Base-by-base conservation (phyloP, 2,797 vertebrate species). In the Graptemys geographica region DNA sequence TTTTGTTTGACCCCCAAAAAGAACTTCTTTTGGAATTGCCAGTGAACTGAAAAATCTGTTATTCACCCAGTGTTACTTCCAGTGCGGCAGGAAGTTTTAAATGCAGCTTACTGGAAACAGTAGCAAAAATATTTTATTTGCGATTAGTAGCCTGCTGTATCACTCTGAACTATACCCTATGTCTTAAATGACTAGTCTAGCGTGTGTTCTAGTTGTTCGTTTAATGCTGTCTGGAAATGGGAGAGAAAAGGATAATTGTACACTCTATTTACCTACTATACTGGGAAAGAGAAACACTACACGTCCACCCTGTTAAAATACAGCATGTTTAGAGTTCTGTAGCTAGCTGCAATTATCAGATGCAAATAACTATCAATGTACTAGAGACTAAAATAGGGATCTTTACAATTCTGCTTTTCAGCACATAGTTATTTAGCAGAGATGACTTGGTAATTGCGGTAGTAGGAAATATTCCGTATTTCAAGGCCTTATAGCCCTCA, bases 91-190 rank as follows among this genome's bases (percentile, higher is more conserved):
- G 37, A 31, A 6, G 74, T 83, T 90, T 83, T 27, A 85, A 52
- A 62, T 52, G 90, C 53, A 2, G 83, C 57, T 95, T 89, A 92
- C 84, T 92, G 93, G 81, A 94, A 23, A 72, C 9, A 27, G 79
- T 93, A 90, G 57, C 90, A 93, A 27, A 86, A 86, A 10, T 72
- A 23, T 0, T 4, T 5, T 81, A 74, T 28, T 15, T 90, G 88
- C 65, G 62, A 57, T 96, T 80, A 84, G 94, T 47, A 55, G 74
- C 83, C 83, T 28, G 51, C 87, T 86, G 57, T 15, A 90, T 83
- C 94, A 57, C 80, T 83, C 11, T 19, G 72, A 69, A 62, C 81
- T 11, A 87, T 28, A 79, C 19, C 49, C 1, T 37, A n/a, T 90
- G 49, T 19, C 88, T 81, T 37, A 51, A 79, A 51, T 33, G 33